Percentiles rank a stretch among this genome's conserved stretches.
phyloP scores from a whole-genome alignment of 1,140 invertebrate genomes.

The Oreohelix idahoensis region DNA sequence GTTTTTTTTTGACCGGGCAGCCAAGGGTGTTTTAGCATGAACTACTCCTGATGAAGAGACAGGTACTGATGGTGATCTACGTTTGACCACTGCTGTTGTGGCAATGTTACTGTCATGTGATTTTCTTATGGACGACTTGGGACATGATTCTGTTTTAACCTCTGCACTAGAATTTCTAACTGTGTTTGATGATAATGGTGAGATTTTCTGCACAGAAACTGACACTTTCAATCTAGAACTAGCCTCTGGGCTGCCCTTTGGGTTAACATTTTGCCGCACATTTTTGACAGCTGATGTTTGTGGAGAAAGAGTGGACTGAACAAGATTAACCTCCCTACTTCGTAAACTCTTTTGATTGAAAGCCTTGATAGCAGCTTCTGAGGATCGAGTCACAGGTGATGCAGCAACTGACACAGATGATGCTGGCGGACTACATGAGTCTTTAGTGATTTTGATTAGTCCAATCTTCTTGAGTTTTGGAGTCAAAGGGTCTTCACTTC shows the following conservation, averaged over 20 bases:
- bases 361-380: conserved; percentile 34
- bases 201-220: background rate
- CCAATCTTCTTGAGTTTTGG: conserved; percentile 35
- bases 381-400: conserved; percentile 19
- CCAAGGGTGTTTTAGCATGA: background rate
- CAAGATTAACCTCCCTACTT: conserved; percentile 15
- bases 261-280: background rate
- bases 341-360: conserved; percentile 33
- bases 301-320: background rate
- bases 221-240: background rate
- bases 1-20: background rate
- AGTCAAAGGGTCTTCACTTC: conserved; percentile 16
- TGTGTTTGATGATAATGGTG: background rate
- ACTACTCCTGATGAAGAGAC: background rate
- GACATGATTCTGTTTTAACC: background rate
- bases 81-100: conserved; percentile 15
- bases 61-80: conserved; percentile 9
- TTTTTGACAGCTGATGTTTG: background rate
- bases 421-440: background rate
- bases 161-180: background rate
- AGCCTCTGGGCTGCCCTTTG: background rate
- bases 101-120: background rate
- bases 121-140: background rate
- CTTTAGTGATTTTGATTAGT: conserved; percentile 21
- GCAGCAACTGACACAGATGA: background rate